Percentiles rank a stretch among this genome's conserved stretches.
These are phyloP conservation scores for Phodopus roborovskii DNA, from an alignment of 2,113 vertebrate genomes.

Conservation along the genomic window DNA sequence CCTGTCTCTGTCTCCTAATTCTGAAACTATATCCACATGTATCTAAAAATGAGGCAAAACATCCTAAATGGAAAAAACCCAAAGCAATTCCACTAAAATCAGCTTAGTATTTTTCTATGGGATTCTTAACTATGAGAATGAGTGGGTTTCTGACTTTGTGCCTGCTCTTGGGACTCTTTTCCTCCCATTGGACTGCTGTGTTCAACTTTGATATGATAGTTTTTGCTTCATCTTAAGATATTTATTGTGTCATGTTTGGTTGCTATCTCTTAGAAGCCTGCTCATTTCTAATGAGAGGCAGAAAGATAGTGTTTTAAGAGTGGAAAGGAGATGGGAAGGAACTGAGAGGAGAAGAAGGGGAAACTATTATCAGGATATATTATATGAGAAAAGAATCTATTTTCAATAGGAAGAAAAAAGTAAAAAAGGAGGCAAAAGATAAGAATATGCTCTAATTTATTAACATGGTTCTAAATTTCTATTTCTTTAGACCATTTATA, in stretches of 20 bases:
- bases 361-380: neutral
- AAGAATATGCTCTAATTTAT: slow-evolving; percentile 29
- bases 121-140: neutral
- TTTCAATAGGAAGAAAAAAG: neutral
- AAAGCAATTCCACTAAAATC: neutral
- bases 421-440: neutral
- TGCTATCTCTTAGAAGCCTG: neutral
- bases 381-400: neutral
- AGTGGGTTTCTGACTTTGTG: neutral
- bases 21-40: neutral
- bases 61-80: neutral
- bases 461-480: slow-evolving; percentile 39
- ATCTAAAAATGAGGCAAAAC: neutral
- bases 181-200: neutral
- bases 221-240: neutral
- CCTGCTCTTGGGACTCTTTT: neutral
- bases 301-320: neutral
- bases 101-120: neutral
- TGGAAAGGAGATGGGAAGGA: neutral
- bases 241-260: neutral
- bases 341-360: neutral
- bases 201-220: neutral
- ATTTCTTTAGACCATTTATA: slow-evolving; percentile 36
- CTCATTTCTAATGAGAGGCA: neutral
- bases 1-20: neutral